Evolutionary conservation across 2,113 vertebrate genomes (phyloP), one percentile per base, ranked within the genome.

Genomic region (Xiphophorus hellerii): DNA sequence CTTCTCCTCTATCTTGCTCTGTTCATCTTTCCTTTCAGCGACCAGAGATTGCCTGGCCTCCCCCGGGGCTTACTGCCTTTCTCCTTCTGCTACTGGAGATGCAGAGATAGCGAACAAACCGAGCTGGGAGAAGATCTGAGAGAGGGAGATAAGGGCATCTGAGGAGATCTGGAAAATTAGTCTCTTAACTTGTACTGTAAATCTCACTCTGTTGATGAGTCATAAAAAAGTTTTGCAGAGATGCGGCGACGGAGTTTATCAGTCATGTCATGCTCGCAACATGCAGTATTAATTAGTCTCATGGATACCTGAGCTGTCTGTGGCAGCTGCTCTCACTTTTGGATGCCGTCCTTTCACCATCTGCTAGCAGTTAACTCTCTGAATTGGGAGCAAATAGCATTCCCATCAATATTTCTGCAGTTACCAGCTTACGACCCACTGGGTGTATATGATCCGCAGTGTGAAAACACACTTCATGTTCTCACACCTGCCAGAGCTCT

Each of bases 41-140:
- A 72, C 70, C 39, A 69, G 78, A 75, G 80, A 89, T 87, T 89
- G 88, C 84, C 84, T 82, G 81, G 42, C 13, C 71, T 80, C 74
- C 80, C 71, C 15, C 0, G 35, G 66, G 75, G 78, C 82, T 70
- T 68, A 33, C 72, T 80, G 73, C 54, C 63, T 77, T 68, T 82
- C 74, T 77, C 61, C 64, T 76, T 0, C 62, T n/a, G 39, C 69
- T 62, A 63, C 75, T 61, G 65, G 77, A 85, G 68, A 78, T 65
- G 69, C 72, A 69, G 74, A 77, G 73, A 77, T 78, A 68, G 68
- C 73, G 77, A 83, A 64, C 67, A 73, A 72, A 71, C 58, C 54
- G 44, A 61, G 11, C 60, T 27, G 76, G 74, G 79, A 28, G 29
- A 71, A 44, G 65, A 69, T 74, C 44, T 27, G 60, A 74, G 71